Percentiles rank a stretch among this genome's conserved stretches.
Conservation (phyloP, 2,113 vertebrate species). For the Aplodontia rufa region DNA sequence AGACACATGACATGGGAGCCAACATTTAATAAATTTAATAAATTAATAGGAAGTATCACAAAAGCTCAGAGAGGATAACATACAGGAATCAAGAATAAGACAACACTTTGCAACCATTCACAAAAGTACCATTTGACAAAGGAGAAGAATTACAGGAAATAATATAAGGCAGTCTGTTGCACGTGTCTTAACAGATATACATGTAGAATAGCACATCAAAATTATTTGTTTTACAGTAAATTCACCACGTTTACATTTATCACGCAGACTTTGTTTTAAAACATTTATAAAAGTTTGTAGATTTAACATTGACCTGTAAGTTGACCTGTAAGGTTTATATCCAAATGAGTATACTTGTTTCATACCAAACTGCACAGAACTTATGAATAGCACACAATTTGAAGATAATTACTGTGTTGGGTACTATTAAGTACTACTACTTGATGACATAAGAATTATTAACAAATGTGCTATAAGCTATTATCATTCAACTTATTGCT, state of each 20-base stretch:
- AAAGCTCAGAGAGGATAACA: slow-evolving; percentile 63
- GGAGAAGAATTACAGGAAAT: slow-evolving; percentile 72
- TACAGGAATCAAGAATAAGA: slow-evolving; percentile 68
- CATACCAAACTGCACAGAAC: slow-evolving; percentile 74
- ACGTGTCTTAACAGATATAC: slow-evolving; percentile 63
- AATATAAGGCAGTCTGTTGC: slow-evolving; percentile 75
- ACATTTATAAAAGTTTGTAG: slow-evolving; percentile 76
- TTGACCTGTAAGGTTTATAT: slow-evolving; percentile 71
- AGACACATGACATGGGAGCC: not conserved
- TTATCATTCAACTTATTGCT: slow-evolving; percentile 82
- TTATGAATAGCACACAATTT: slow-evolving; percentile 72
- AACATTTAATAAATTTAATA: slow-evolving; percentile 79
- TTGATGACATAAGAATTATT: slow-evolving; percentile 66
- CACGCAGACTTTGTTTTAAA: slow-evolving; percentile 65
- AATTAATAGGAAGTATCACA: slow-evolving; percentile 77
- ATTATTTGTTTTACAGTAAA: slow-evolving; percentile 65
- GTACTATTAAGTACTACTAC: slow-evolving; percentile 50
- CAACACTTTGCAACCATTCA: slow-evolving; percentile 67
- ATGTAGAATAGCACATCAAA: slow-evolving; percentile 72
- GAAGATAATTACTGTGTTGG: slow-evolving; percentile 65
- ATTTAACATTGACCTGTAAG: slow-evolving; percentile 68
- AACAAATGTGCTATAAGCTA: slow-evolving; percentile 79
- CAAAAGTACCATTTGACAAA: slow-evolving; percentile 71
- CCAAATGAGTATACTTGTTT: slow-evolving; percentile 69
- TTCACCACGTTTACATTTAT: slow-evolving; percentile 68